Conservation (phyloP, 2,113 vertebrate species). For the Pangasianodon gigas region DNA sequence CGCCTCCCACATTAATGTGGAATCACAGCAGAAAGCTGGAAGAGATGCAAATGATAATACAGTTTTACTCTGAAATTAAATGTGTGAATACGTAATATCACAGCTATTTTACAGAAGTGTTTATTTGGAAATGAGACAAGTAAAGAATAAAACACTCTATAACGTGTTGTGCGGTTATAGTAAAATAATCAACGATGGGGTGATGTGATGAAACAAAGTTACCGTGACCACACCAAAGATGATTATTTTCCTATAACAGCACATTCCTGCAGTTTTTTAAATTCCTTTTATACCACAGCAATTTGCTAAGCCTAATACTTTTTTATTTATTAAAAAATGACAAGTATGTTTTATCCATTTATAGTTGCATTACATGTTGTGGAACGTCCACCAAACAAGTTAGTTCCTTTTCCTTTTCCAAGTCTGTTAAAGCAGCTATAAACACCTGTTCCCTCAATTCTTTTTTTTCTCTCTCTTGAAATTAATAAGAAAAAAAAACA, state of each 20-base stretch:
- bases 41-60: not conserved
- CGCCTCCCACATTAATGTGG: not conserved
- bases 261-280: not conserved
- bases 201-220: not conserved
- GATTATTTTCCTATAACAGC: not conserved
- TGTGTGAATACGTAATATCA: not conserved
- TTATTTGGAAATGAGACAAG: too few species aligned
- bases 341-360: not conserved
- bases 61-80: not conserved
- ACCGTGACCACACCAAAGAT: not conserved
- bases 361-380: not conserved
- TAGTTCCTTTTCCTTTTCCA: not conserved
- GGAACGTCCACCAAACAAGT: not conserved
- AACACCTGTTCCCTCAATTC: too few species aligned
- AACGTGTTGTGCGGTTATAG: not conserved
- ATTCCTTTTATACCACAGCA: too few species aligned
- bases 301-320: not conserved
- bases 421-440: not conserved
- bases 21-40: not conserved
- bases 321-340: not conserved
- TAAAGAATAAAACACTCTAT: not conserved
- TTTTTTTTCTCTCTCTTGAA: too few species aligned
- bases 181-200: not conserved
- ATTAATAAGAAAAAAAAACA: too few species aligned
- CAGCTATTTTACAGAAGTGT: not conserved